Base-by-base conservation (phyloP, 2,888 invertebrate genomes). In the Chymomyza caudatula region DNA sequence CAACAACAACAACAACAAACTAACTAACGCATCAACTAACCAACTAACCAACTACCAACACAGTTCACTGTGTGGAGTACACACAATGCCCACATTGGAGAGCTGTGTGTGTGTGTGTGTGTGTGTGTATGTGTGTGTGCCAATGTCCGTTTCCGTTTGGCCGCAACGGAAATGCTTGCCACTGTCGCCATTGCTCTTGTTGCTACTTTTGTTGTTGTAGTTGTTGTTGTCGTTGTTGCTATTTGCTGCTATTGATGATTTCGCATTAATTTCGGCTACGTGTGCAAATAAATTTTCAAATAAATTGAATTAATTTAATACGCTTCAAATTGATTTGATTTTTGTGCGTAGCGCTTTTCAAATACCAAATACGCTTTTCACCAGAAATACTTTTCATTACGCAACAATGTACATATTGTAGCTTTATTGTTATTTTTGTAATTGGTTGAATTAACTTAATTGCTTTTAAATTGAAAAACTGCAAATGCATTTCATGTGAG, bases 181-280 rank as follows among this genome's bases (percentile, higher is more conserved):
- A 52, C 13, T 60, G 71, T 60, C 29, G 51, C 63, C 42, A 60
- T 51, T 60, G 60, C 59, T 63, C 11, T 37, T 8, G 29, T 37
- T 11, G 47, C n/a, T 19, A 0, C 17, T 13, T 42, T 49, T 62
- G 58, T 58, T 57, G 53, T 25, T 49, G 61, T 60, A 42, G 3
- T 22, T 47, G 53, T 52, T 62, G 37, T 17, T 63, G 44, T 49
- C 63, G 49, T 60, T 25, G 15, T 23, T 15, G 42, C 22, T 20
- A 25, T 55, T 37, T 57, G 47, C 62, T 73, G 58, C 63, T 74
- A 63, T 60, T 72, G 76, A 74, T 82, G 79, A 83, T 85, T 78
- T 85, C 77, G 75, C 82, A 88, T 88, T 87, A 84, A 88, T 88
- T 88, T 88, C 74, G 87, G 84, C 86, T 83, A 80, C 81, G 78